phyloP scores from a whole-genome alignment of 1,140 invertebrate species.

The Octopus bimaculoides region DNA sequence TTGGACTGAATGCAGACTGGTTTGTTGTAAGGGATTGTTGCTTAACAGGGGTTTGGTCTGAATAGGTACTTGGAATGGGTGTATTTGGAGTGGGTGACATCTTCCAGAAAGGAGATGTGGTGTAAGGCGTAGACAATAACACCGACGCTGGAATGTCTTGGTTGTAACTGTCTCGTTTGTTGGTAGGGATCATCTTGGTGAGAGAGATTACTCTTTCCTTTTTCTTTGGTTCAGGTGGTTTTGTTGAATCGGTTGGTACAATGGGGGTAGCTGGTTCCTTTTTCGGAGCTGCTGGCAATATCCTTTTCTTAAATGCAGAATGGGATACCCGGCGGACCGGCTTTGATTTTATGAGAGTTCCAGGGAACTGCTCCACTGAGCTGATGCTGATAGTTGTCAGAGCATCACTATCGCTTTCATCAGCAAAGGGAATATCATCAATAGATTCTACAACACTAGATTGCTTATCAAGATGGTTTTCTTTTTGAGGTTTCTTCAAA shows the following conservation, averaged over 20 bases:
- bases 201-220: slow-evolving; percentile 31
- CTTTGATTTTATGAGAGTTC: neutral
- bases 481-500: slow-evolving; percentile 15
- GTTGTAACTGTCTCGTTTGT: neutral
- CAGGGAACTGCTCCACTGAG: neutral
- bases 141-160: neutral
- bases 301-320: slow-evolving; percentile 34
- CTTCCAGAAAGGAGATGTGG: neutral
- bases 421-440: slow-evolving; percentile 51
- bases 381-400: slow-evolving; percentile 11
- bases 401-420: slow-evolving; percentile 46
- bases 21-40: neutral
- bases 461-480: slow-evolving; percentile 5
- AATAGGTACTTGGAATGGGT: neutral
- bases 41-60: neutral
- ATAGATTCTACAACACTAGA: slow-evolving; percentile 30
- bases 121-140: slow-evolving; percentile 6
- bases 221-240: slow-evolving; percentile 31
- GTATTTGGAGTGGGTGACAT: neutral
- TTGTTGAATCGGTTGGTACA: slow-evolving; percentile 29
- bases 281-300: slow-evolving; percentile 36
- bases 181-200: neutral
- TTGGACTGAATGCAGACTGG: neutral
- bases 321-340: slow-evolving; percentile 43
- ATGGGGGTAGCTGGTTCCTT: slow-evolving; percentile 16